phyloP scores from a whole-genome alignment of 2,888 invertebrate genomes.

The Endotricha flammealis region DNA sequence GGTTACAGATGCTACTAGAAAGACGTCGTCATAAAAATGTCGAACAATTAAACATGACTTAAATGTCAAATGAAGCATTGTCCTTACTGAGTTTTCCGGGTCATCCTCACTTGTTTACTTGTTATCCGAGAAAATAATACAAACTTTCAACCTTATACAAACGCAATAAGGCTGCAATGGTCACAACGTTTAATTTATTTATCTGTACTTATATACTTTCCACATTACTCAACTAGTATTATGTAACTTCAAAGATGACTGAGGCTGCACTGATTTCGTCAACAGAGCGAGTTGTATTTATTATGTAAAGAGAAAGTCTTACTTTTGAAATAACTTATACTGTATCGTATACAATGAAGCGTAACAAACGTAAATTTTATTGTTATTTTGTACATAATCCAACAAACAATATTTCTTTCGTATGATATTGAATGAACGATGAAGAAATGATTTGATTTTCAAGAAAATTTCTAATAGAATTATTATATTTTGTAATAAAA shows the following conservation, averaged over 20 bases:
- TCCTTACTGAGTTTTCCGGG: neutral
- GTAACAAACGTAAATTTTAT: neutral
- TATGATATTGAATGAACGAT: no score
- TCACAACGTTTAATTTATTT: neutral
- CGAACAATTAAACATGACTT: neutral
- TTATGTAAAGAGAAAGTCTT: slow-evolving; percentile 67
- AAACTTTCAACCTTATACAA: neutral
- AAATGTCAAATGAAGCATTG: neutral
- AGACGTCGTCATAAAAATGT: neutral
- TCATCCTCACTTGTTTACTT: neutral
- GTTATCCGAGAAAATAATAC: neutral
- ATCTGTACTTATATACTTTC: slow-evolving; percentile 24
- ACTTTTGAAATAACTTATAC: slow-evolving; percentile 43
- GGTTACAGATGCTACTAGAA: neutral
- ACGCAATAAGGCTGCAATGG: neutral
- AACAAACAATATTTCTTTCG: no score
- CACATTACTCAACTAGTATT: slow-evolving; percentile 36
- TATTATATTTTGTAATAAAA: no score
- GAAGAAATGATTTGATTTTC: no score
- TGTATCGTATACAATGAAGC: slow-evolving; percentile 8
- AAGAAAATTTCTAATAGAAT: no score
- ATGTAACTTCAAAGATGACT: slow-evolving; percentile 39
- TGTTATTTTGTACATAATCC: neutral
- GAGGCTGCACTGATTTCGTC: slow-evolving; percentile 67
- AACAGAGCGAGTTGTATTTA: slow-evolving; percentile 43